These are phyloP conservation scores for Ferrisia virgata DNA, from an alignment of 2,888 invertebrate genomes.

Conservation along the genomic window DNA sequence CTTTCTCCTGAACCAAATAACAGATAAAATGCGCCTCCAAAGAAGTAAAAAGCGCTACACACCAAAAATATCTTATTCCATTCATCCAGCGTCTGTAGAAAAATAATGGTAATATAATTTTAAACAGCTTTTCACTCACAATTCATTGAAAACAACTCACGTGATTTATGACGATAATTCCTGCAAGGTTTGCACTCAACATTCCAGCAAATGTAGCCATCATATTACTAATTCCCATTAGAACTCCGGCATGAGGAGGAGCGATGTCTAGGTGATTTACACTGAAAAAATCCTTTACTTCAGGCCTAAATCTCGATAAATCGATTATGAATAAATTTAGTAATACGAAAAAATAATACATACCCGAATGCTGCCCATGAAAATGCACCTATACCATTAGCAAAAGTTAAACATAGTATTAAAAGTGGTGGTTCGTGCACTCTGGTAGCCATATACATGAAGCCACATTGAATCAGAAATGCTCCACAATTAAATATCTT, in stretches of 20 bases:
- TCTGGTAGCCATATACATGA: conserved; percentile 80
- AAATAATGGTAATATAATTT: neutral
- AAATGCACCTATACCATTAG: conserved; percentile 86
- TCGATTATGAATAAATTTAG: too few relatives aligned
- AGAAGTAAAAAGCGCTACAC: conserved; percentile 73
- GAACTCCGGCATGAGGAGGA: conserved; percentile 83
- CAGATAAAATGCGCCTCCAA: conserved; percentile 79
- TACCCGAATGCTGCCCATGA: conserved; percentile 90
- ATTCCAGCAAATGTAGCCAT: conserved; percentile 89
- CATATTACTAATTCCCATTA: conserved; percentile 90
- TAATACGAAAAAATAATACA: too few relatives aligned
- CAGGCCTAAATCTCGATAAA: too few relatives aligned
- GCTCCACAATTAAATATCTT: conserved; percentile 72
- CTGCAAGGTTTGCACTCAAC: conserved; percentile 77
- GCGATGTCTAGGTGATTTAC: conserved; percentile 82
- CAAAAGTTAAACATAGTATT: conserved; percentile 76
- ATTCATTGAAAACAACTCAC: conserved; percentile 54
- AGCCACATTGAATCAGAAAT: conserved; percentile 75
- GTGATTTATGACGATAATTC: conserved; percentile 72
- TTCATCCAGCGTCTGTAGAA: conserved; percentile 65
- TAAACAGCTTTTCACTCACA: neutral
- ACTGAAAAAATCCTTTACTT: too few relatives aligned
- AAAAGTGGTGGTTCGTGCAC: conserved; percentile 66
- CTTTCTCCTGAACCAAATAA: conserved; percentile 74
- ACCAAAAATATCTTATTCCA: conserved; percentile 87